A percentile compares a stretch with the other conserved stretches of the same genome.
Evolutionary conservation across 2,113 vertebrate genomes (phyloP).

Genomic region (Ornithorhynchus anatinus): DNA sequence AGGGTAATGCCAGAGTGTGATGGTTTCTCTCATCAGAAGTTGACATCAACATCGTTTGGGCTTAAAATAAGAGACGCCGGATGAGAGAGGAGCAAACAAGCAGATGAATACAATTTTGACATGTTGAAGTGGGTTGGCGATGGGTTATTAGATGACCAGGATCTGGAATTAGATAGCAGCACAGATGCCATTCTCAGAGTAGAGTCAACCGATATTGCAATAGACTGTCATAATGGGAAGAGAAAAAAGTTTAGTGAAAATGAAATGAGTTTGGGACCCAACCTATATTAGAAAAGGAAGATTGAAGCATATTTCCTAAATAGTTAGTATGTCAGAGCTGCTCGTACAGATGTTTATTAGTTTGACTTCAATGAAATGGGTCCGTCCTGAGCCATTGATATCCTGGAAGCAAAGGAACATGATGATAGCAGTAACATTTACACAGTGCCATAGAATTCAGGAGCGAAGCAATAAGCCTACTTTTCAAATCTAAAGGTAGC

Average conservation of each 20-base stretch:
- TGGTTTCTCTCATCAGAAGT: background rate
- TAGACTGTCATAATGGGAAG: background rate
- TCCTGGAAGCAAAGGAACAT: background rate
- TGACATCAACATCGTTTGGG: background rate
- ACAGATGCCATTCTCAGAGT: background rate
- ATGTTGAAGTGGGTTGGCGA: background rate
- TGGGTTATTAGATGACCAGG: background rate
- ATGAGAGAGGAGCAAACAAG: background rate
- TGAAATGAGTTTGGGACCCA: background rate
- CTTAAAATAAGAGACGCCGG: background rate
- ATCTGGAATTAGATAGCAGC: background rate
- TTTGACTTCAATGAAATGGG: slow-evolving; percentile 8
- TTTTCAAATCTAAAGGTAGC: background rate
- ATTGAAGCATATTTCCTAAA: slow-evolving; percentile 25
- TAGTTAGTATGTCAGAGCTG: slow-evolving; percentile 8
- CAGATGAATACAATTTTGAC: background rate
- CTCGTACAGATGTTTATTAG: background rate
- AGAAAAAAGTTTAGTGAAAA: background rate
- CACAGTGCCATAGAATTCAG: background rate
- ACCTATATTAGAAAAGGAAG: background rate
- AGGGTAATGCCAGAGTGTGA: too few species aligned
- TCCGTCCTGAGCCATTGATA: slow-evolving; percentile 24
- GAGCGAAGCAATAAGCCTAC: background rate
- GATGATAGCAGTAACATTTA: background rate
- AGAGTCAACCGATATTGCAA: background rate